phyloP scores from a whole-genome alignment of 2,113 vertebrate species.

The Hippolais icterina region DNA sequence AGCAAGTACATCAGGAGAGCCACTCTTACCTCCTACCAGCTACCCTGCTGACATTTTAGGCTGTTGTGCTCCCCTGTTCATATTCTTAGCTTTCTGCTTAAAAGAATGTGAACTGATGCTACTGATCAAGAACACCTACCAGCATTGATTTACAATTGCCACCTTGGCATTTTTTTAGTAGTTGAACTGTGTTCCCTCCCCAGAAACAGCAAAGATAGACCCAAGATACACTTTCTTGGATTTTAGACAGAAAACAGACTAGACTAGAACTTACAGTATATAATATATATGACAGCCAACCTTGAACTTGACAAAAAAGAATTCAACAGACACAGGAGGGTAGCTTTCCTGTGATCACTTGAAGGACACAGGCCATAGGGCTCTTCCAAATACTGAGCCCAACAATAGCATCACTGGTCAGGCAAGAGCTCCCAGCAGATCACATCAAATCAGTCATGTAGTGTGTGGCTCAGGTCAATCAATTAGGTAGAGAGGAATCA shows the following conservation, averaged over 20 bases:
- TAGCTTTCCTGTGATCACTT: neutral
- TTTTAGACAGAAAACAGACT: neutral
- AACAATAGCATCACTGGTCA: accelerated
- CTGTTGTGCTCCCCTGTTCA: neutral
- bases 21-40: neutral
- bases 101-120: neutral
- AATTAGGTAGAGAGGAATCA: neutral
- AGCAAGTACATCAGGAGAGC: neutral
- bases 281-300: accelerated
- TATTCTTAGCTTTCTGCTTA: neutral
- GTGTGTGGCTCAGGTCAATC: neutral
- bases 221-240: neutral
- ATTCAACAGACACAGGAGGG: accelerated
- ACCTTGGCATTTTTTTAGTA: neutral
- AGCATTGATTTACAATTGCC: neutral
- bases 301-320: neutral
- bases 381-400: neutral
- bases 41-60: neutral
- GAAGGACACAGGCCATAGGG: neutral
- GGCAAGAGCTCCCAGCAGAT: neutral
- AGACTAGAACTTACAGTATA: neutral
- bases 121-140: neutral
- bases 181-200: neutral
- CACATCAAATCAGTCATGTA: accelerated
- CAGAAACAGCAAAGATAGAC: neutral